Percentiles rank a stretch among this genome's conserved stretches.
Evolutionary conservation across 2,797 vertebrate species (phyloP).

Genomic region (Sebastes baramenuke): DNA sequence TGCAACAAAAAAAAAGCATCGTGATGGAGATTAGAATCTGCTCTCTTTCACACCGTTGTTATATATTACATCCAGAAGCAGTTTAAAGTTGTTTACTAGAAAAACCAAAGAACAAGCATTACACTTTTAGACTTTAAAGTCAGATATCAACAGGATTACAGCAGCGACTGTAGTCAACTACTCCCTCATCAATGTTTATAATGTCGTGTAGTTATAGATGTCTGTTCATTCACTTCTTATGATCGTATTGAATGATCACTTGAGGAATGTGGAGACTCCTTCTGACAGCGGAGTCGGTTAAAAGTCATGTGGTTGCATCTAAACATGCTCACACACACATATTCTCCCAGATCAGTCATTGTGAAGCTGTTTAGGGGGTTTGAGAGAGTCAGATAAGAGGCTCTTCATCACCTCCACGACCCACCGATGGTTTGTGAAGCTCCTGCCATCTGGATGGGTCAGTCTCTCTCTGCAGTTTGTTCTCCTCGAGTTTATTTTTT

Average conservation of each 20-base stretch:
- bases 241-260: constrained; percentile 1
- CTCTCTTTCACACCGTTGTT: neutral
- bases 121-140: neutral
- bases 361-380: neutral
- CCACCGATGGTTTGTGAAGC: neutral
- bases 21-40: neutral
- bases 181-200: neutral
- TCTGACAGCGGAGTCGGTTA: neutral
- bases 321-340: neutral
- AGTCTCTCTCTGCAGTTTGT: neutral
- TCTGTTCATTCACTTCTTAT: neutral
- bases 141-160: neutral
- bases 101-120: neutral
- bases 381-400: neutral
- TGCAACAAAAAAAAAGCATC: neutral
- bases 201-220: neutral
- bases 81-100: neutral
- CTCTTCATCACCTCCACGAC: constrained; percentile 19
- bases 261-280: neutral
- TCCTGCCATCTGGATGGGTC: constrained; percentile 1
- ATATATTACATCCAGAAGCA: neutral
- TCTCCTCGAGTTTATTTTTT: neutral
- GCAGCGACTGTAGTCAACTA: neutral
- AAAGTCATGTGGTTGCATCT: neutral
- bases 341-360: neutral